Evolutionary conservation across 2,888 invertebrate genomes (phyloP), one percentile per base, ranked within the genome.

Genomic region (Branchellion lobata): DNA sequence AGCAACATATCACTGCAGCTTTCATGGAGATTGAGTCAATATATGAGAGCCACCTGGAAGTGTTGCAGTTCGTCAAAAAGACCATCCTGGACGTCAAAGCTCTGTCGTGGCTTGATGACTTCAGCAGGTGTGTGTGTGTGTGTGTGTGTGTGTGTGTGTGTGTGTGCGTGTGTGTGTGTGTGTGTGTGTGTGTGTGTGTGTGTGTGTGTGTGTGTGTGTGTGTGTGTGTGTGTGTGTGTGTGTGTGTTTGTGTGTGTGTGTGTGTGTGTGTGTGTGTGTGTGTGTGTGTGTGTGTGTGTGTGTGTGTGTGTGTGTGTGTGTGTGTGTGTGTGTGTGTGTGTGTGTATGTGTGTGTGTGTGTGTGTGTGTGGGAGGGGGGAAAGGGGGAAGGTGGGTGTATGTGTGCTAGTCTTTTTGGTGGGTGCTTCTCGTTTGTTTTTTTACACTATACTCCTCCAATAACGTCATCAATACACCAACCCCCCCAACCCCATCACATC

Each of bases 41-140:
- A 85, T 94, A 95, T 87, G 88, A 89, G 27, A 89, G 90, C 33
- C 90, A 91, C 14, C 87, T 95, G 47, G 86, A 88, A 29, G 88
- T 89, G 21, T 90, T 94, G 68, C 89, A 90, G 82, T 86, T 87
- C 8, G 91, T 92, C 0, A 90, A 91, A 51, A 85, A 89, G 29
- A 90, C 90, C 34, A 88, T 88, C 73, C 83, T 88, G 51, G 87
- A 88, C 83, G 88, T 88, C 65, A 88, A 88, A 81, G 87, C 87
- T 0, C 86, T 87, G 14, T 91, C 91, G n/a, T 95, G 95, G 95
- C 92, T 92, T 86, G 92, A 93, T 83, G 91, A 92, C 81, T 88
- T 87, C 81, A 88, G 87, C 84, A 86, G 84, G 87, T 87, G 27
- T 68, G 69, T 11, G n/a, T 24, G 11, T 65, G 65, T 65, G 65